A percentile compares a stretch with the other conserved stretches of the same genome.
These are phyloP conservation scores for Ephestia elutella DNA, from an alignment of 1,140 invertebrate species.

Conservation along the genomic window DNA sequence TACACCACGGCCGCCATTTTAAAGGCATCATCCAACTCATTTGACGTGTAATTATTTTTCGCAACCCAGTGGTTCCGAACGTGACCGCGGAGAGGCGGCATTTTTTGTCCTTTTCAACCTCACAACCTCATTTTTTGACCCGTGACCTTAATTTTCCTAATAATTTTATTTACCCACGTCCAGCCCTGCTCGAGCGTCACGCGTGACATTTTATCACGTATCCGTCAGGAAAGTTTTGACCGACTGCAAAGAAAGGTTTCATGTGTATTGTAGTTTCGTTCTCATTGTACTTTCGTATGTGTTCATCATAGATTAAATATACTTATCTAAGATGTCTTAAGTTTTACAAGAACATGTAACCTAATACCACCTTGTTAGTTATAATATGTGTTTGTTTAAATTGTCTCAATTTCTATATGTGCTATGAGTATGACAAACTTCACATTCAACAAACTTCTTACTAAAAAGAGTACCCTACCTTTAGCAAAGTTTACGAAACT, in stretches of 20 bases:
- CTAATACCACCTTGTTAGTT: no score
- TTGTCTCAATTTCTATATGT: no score
- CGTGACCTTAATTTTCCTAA: constrained; percentile 23
- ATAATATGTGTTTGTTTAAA: no score
- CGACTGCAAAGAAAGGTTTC: no score
- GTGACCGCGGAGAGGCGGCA: constrained; percentile 20
- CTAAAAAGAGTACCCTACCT: not conserved
- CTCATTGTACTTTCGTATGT: no score
- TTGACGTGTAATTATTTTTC: constrained; percentile 50
- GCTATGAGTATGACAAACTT: no score
- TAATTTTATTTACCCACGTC: constrained; percentile 25
- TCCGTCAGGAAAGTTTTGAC: not conserved
- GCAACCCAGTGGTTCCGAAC: constrained; percentile 30
- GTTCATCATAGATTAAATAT: no score
- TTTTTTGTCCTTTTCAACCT: constrained; percentile 23
- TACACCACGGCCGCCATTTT: constrained; percentile 23
- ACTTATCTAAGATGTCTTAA: no score
- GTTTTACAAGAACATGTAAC: no score
- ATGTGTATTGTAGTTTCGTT: no score
- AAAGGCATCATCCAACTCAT: constrained; percentile 48
- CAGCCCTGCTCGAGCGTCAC: not conserved
- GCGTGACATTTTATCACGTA: not conserved
- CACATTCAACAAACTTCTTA: not conserved
- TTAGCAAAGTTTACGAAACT: constrained; percentile 8
- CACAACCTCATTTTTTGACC: constrained; percentile 31